Base-by-base conservation (phyloP, 1,140 invertebrate genomes). In the Lordiphosa clarofinis region DNA sequence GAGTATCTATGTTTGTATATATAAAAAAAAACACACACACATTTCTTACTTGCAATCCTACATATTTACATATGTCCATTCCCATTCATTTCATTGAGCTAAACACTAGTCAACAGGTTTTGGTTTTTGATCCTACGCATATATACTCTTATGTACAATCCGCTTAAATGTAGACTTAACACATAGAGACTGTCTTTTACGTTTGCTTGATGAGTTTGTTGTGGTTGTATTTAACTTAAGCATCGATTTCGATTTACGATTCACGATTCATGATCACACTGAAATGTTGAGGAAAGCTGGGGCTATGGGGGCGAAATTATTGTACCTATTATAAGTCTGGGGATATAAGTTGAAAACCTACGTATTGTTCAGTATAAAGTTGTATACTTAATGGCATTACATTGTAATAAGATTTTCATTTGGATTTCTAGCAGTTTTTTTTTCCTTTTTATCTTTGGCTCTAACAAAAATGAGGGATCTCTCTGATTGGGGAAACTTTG, bases 101-200 rank as follows among this genome's bases (percentile, higher is more conserved):
- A 81, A 74, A 66, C 39, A 79, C 71, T 79, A 79, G 74, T 81
- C 55, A 79, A 79, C 74, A 79, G 74, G 39, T 71, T 66, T 54
- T 63, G 1, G 19, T 3, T 19, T 19, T 19, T 19, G 19, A 19
- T 19, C 19, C 56, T 28, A 47, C 56, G 55, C 64, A 72, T 67
- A 64, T 66, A 76, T 37, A 52, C 57, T 66, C 56, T 12, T 71
- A 63, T 78, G 56, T 58, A 79, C 37, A 44, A 38, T 44, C 13
- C 37, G 28, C 54, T 53, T 73, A 58, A 47, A 40, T 35, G 15
- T 56, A 38, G 40, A 19, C 56, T 52, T 56, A 24, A 36, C 35
- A 5, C 63, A 19, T 61, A 73, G 38, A 72, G 73, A 68, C 68
- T 75, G 66, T 69, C 65, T 63, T 73, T 66, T 67, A 36, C 53